Percentiles rank a stretch among this genome's conserved stretches.
These are phyloP conservation scores for Ornithoptera alexandrae DNA, from an alignment of 2,888 invertebrate species.

Conservation along the genomic window DNA sequence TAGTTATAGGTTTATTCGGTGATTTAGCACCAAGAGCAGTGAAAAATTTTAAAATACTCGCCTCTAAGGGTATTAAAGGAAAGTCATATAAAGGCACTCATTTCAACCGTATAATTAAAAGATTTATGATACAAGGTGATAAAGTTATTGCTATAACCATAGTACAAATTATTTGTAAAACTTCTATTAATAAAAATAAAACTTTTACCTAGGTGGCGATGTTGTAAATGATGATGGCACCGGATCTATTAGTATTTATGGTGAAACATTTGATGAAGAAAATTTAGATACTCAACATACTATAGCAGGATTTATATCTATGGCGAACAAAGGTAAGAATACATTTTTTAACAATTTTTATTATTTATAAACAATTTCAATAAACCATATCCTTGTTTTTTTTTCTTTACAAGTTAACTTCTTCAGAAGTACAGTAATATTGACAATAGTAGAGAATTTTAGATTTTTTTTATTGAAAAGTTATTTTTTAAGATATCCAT, in stretches of 20 bases:
- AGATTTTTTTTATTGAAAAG: no score
- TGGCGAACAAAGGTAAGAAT: slow-evolving; percentile 89
- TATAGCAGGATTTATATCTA: slow-evolving; percentile 91
- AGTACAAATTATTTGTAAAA: background rate
- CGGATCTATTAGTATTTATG: slow-evolving; percentile 92
- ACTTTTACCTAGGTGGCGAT: slow-evolving; percentile 85
- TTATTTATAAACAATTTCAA: no score
- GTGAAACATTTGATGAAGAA: slow-evolving; percentile 92
- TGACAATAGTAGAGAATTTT: no score
- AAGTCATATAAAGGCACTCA: slow-evolving; percentile 87
- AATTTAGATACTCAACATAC: slow-evolving; percentile 89
- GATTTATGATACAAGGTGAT: slow-evolving; percentile 95
- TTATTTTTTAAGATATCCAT: no score
- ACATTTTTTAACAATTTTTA: background rate
- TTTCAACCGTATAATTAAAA: slow-evolving; percentile 92
- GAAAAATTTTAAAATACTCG: slow-evolving; percentile 91
- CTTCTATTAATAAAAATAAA: background rate
- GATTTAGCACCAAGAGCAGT: slow-evolving; percentile 91
- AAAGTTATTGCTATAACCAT: background rate
- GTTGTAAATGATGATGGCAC: slow-evolving; percentile 89
- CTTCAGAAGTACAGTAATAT: no score
- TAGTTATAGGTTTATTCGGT: slow-evolving; percentile 94
- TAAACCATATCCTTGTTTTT: no score
- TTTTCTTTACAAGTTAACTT: no score
- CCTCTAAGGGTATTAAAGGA: slow-evolving; percentile 86